Percentiles rank a stretch among this genome's conserved stretches.
Conservation (phyloP, 2,113 vertebrate genomes). For the Vanacampus margaritifer region DNA sequence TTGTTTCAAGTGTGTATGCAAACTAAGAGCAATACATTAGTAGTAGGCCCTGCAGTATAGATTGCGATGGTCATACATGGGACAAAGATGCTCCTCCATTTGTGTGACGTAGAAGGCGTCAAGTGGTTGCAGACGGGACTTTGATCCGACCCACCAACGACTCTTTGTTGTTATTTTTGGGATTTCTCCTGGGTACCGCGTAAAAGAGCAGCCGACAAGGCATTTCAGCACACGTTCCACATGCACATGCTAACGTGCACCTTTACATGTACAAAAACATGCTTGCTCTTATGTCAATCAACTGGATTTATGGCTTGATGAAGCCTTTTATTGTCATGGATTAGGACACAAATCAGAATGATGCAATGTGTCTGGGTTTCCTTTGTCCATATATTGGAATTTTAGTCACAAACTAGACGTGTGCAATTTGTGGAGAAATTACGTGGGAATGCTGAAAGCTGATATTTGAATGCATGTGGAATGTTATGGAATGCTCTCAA, state of each 20-base stretch:
- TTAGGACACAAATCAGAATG: slow-evolving; percentile 11
- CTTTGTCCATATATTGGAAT: background rate
- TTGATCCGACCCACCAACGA: slow-evolving; percentile 68
- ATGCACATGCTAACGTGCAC: slow-evolving; percentile 25
- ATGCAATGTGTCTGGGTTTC: slow-evolving; percentile 3
- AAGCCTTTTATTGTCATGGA: slow-evolving; percentile 22
- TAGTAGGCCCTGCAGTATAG: slow-evolving; percentile 6
- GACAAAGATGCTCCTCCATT: slow-evolving; percentile 33
- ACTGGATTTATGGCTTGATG: slow-evolving; percentile 17
- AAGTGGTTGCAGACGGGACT: slow-evolving; percentile 67
- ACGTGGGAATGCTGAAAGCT: no score
- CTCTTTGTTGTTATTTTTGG: slow-evolving; percentile 73
- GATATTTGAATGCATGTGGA: no score
- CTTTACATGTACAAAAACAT: slow-evolving; percentile 30
- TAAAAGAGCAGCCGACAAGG: slow-evolving; percentile 60
- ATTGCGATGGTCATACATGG: slow-evolving; percentile 53
- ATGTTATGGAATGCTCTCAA: no score
- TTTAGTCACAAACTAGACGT: no score
- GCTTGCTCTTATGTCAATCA: slow-evolving; percentile 46
- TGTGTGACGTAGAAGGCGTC: slow-evolving; percentile 47
- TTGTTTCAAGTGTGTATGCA: background rate
- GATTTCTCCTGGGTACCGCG: slow-evolving; percentile 65
- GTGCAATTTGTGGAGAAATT: no score
- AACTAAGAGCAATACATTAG: slow-evolving; percentile 16
- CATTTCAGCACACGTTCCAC: slow-evolving; percentile 35